Conservation (phyloP, 2,797 vertebrate genomes). For the Dryobates pubescens region DNA sequence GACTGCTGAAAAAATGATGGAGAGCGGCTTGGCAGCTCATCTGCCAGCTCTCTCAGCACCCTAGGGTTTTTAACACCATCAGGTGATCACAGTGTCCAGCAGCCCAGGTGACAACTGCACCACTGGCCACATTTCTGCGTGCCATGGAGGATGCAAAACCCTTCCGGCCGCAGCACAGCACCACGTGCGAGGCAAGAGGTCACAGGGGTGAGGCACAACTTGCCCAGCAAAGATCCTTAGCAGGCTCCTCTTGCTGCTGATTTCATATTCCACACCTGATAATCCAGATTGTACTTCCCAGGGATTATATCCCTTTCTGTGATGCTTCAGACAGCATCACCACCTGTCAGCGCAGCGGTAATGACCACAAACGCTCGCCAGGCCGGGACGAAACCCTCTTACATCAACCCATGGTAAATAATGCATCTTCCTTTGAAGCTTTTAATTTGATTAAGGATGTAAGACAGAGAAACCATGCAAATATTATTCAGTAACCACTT, state of each 20-base stretch:
- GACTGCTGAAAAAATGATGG: no score
- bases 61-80: neutral
- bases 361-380: conserved; percentile 12
- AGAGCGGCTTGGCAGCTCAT: no score
- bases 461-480: conserved; percentile 46
- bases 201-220: neutral
- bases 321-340: conserved; percentile 1
- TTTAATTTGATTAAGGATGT: conserved; percentile 58
- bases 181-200: neutral
- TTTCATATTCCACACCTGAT: neutral
- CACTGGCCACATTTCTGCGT: neutral
- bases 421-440: conserved; percentile 35
- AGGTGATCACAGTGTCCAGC: neutral
- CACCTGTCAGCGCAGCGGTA: neutral
- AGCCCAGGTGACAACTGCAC: neutral
- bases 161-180: neutral
- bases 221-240: neutral
- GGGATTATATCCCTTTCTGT: neutral
- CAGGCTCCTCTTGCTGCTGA: neutral
- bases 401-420: conserved; percentile 57
- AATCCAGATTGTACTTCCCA: neutral
- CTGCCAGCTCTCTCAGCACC: no score
- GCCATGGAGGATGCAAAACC: neutral
- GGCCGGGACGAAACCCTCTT: neutral
- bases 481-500: conserved; percentile 50